Evolutionary conservation across 2,113 vertebrate species (phyloP), one percentile per base, ranked within the genome.

Genomic region (Nestor notabilis): DNA sequence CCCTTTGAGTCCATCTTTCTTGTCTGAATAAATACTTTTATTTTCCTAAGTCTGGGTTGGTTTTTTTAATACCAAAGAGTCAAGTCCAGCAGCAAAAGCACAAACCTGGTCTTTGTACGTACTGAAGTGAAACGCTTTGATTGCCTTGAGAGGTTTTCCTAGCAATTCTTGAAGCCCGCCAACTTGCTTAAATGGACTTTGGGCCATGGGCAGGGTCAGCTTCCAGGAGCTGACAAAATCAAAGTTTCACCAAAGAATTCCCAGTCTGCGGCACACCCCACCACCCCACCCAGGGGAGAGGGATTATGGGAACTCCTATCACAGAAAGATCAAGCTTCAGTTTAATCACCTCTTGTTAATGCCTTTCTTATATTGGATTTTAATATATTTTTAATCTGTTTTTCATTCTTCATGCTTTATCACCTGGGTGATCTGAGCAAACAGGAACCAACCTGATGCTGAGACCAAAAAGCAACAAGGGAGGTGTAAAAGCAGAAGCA

Each of bases 301-400:
- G 86, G 35, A 77, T 92, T 95, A 91, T 91, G 74, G 80, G 96
- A 95, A 91, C 65, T 87, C 87, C 29, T 96, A 95, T 97, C 94
- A 87, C 65, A 79, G 81, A 82, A 76, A 89, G 87, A 96, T 97
- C 97, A 95, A 84, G 47, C 89, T 92, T 89, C 63, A 74, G 65
- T 92, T 96, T 96, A 93, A 95, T 95, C 91, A 95, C 25, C 52
- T 72, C 87, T 95, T 93, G 86, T 92, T 97, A 92, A 92, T 92
- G 72, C 29, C 91, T 76, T 83, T 95, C 91, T 95, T 89, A 95
- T 95, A 97, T 95, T 95, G 95, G 96, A 95, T 97, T 97, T 95
- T 97, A 96, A 97, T 96, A 91, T 24, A 91, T 92, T 95, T 94
- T 96, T 97, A 95, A 97, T 97, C 94, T 97, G 77, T 94, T 97